Evolutionary conservation across 2,797 vertebrate genomes (phyloP).

Genomic region (Molossus molossus): DNA sequence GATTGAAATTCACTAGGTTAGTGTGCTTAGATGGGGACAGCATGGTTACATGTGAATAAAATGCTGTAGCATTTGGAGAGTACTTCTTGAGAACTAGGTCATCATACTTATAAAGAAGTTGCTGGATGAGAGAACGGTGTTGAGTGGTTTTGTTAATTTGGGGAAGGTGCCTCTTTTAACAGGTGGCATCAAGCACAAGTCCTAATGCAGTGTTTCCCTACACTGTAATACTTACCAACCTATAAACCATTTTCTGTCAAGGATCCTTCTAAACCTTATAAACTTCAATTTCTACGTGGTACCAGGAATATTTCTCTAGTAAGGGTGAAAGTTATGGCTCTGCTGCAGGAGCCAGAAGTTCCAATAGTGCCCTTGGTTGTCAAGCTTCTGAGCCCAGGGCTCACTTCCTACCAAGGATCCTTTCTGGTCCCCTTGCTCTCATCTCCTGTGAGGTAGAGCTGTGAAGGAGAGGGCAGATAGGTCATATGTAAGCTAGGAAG

Average conservation of each 20-base stretch:
- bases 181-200: not conserved
- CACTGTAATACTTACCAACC: too few relatives aligned
- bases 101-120: not conserved
- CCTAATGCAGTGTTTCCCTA: not conserved
- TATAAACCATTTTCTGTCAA: not conserved
- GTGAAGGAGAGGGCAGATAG: not conserved
- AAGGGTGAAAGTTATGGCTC: not conserved
- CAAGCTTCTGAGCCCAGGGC: not conserved
- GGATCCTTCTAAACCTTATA: not conserved
- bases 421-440: not conserved
- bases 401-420: not conserved
- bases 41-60: not conserved
- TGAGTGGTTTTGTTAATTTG: not conserved
- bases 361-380: not conserved
- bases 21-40: not conserved
- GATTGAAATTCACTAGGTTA: not conserved
- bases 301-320: not conserved
- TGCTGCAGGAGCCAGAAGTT: not conserved
- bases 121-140: accelerated
- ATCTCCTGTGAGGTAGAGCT: not conserved
- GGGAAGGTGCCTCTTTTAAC: not conserved
- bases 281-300: not conserved
- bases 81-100: not conserved
- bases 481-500: not conserved
- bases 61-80: not conserved